Conservation (phyloP, 2,113 vertebrate species). For the Oreocharis arfaki region DNA sequence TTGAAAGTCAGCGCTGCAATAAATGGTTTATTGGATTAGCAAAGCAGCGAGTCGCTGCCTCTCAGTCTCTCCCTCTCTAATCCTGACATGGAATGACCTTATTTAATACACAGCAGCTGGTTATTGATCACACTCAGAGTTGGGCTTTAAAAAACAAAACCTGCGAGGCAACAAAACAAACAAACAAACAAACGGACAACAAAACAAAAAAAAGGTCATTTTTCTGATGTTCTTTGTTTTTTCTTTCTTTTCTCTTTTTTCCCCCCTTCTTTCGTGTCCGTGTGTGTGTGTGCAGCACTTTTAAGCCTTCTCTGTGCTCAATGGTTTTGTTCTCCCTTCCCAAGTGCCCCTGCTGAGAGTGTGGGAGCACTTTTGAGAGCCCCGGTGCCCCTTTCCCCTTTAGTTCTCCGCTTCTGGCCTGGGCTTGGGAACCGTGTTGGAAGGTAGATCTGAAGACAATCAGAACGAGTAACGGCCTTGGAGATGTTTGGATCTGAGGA, state of each 20-base stretch:
- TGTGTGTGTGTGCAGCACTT: constrained; percentile 62
- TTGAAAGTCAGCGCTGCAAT: not conserved
- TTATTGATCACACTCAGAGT: constrained; percentile 49
- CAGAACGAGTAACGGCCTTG: not conserved
- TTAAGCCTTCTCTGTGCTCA: constrained; percentile 50
- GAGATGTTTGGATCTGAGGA: constrained; percentile 23
- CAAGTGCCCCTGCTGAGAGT: not conserved
- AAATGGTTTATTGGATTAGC: constrained; percentile 20
- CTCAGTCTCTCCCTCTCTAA: not conserved
- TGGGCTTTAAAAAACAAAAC: constrained; percentile 9
- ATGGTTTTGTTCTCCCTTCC: constrained; percentile 10
- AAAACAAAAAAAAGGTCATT: not conserved
- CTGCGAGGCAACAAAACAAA: not conserved
- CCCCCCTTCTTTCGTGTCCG: not conserved
- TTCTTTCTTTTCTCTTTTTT: not conserved
- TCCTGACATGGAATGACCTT: not conserved
- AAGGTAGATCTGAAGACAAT: constrained; percentile 39
- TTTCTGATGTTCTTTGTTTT: constrained; percentile 59
- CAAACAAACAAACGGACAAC: not conserved
- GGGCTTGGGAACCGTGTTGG: constrained; percentile 64
- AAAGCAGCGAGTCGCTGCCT: not conserved
- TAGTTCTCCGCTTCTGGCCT: constrained; percentile 18
- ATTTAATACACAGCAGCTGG: constrained; percentile 6
- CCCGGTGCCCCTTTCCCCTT: not conserved
- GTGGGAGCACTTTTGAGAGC: not conserved